Conservation (phyloP, 2,888 invertebrate species). For the Drosophila borealis region DNA sequence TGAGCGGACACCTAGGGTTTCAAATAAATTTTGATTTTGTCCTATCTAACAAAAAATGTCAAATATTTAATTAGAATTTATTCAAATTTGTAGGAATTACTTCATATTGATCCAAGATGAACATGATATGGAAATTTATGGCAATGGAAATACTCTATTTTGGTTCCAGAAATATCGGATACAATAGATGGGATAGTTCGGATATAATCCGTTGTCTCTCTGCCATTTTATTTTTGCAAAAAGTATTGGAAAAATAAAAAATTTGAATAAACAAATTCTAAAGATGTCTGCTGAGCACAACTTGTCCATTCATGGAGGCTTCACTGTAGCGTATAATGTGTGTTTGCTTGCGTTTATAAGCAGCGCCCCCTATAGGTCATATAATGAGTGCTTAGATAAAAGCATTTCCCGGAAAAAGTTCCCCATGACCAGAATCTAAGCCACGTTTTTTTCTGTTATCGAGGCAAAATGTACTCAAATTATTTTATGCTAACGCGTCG, state of each 20-base stretch:
- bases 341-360: background rate
- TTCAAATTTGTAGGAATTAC: background rate
- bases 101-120: too few species aligned
- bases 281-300: background rate
- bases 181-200: background rate
- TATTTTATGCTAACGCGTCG: background rate
- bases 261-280: background rate
- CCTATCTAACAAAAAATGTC: background rate
- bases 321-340: background rate
- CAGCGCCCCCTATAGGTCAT: background rate
- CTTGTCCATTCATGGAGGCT: conserved; percentile 3
- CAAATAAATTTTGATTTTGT: background rate
- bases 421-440: background rate
- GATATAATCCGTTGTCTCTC: background rate
- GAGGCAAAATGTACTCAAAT: background rate
- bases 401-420: background rate
- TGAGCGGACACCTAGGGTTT: background rate
- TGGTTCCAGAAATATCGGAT: background rate
- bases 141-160: too few species aligned
- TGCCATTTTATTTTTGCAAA: too few species aligned
- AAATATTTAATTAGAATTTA: background rate
- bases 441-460: background rate
- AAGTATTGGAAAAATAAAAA: too few species aligned
- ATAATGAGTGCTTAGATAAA: background rate
- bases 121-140: too few species aligned